These are phyloP conservation scores for Drosophila watanabei DNA, from an alignment of 1,140 invertebrate species.

Conservation along the genomic window DNA sequence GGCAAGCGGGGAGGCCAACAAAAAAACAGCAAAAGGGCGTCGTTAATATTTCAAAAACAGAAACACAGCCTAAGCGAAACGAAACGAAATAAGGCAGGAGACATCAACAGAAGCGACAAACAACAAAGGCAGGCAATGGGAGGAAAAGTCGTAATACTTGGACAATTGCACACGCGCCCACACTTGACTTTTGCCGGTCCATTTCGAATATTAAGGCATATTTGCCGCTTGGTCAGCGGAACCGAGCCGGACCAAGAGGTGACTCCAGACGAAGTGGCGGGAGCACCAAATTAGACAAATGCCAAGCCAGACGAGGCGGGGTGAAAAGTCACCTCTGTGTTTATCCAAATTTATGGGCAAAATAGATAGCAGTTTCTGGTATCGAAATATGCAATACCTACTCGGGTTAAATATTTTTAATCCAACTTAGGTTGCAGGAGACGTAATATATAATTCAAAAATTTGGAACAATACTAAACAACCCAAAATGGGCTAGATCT, in stretches of 20 bases:
- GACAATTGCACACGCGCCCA: constrained; percentile 64
- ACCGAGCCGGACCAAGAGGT: constrained; percentile 7
- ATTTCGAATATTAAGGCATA: constrained; percentile 73
- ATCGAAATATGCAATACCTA: constrained; percentile 10
- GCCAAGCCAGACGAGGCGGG: constrained; percentile 47
- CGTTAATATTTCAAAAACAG: constrained; percentile 83
- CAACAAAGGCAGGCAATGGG: constrained; percentile 36
- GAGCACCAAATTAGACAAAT: constrained; percentile 56
- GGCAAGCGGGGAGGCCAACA: neutral
- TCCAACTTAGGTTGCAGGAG: too few species aligned
- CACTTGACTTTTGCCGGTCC: constrained; percentile 55
- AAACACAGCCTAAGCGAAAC: constrained; percentile 55
- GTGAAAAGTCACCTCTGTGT: constrained; percentile 23
- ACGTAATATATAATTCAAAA: too few species aligned
- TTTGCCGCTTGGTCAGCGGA: constrained; percentile 74
- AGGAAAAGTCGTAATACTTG: constrained; percentile 40
- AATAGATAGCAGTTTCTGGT: neutral
- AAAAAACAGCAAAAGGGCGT: constrained; percentile 80
- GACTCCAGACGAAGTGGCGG: constrained; percentile 3
- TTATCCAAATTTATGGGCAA: constrained; percentile 56
- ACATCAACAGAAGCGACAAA: constrained; percentile 28
- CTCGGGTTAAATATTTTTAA: neutral
- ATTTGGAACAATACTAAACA: too few species aligned
- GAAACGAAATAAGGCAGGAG: constrained; percentile 37
- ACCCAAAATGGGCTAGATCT: neutral